Evolutionary conservation across 2,113 vertebrate species (phyloP).

Genomic region (Elephantulus edwardii): DNA sequence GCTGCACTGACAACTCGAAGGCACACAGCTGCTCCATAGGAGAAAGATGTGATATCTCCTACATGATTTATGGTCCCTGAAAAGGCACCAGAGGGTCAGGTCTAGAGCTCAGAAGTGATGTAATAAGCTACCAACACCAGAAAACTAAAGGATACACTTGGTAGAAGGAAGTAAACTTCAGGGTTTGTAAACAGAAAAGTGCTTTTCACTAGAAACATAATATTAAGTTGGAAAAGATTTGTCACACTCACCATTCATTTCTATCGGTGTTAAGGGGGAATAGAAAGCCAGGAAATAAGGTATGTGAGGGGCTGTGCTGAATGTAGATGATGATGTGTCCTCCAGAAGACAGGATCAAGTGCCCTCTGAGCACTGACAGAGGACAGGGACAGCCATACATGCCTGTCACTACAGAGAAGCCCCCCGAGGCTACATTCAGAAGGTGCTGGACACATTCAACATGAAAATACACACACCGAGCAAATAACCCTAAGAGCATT

Average conservation of each 20-base stretch:
- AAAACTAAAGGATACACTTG: conserved; percentile 59
- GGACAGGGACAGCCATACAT: neutral
- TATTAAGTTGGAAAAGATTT: conserved; percentile 65
- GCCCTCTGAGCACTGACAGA: neutral
- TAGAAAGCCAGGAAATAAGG: neutral
- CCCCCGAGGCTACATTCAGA: neutral
- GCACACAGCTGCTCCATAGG: too few relatives aligned
- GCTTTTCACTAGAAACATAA: conserved; percentile 44
- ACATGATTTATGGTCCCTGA: too few relatives aligned
- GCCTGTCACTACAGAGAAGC: neutral
- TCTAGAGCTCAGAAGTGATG: neutral
- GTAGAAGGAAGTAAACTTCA: conserved; percentile 49
- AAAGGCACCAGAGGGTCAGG: too few relatives aligned
- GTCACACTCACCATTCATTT: conserved; percentile 39
- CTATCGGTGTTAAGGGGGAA: conserved; percentile 18
- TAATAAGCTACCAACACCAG: conserved; percentile 54
- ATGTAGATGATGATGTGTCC: neutral
- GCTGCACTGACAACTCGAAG: too few relatives aligned
- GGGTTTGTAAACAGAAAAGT: conserved; percentile 39
- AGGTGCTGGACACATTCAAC: neutral
- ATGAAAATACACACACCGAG: neutral
- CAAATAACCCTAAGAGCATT: neutral
- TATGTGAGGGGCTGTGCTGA: neutral
- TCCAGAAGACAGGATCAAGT: neutral
- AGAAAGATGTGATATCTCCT: too few relatives aligned